phyloP scores from a whole-genome alignment of 2,797 vertebrate species.

The Dicrostonyx torquatus region DNA sequence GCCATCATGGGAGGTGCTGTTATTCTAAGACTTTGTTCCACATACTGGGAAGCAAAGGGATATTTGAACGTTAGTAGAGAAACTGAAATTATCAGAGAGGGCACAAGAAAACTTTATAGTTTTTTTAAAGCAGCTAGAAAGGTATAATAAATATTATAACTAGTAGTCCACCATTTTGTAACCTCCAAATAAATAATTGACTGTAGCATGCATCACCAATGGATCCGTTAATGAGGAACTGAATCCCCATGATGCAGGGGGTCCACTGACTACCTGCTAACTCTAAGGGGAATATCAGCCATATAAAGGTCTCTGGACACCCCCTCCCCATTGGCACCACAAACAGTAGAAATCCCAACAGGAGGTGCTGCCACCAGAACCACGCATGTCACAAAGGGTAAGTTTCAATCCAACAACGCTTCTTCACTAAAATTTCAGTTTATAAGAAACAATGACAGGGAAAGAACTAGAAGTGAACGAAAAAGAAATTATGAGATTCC shows the following conservation, averaged over 20 bases:
- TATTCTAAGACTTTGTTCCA: not conserved
- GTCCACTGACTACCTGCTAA: not conserved
- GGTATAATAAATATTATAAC: constrained; percentile 2
- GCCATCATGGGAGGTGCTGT: not conserved
- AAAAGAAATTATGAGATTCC: not conserved
- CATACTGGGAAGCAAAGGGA: not conserved
- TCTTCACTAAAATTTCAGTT: not conserved
- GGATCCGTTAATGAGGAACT: not conserved
- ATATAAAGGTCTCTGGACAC: not conserved
- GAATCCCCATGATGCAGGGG: not conserved
- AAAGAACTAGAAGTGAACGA: not conserved
- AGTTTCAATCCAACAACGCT: not conserved
- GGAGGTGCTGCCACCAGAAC: not conserved
- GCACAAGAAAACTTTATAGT: not conserved
- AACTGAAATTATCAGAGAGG: not conserved
- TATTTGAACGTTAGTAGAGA: not conserved
- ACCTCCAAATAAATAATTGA: constrained; percentile 15
- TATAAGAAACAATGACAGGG: not conserved
- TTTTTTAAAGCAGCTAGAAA: not conserved
- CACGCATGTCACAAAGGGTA: not conserved
- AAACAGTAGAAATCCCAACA: not conserved
- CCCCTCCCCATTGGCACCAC: not conserved
- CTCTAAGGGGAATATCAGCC: constrained; percentile 28
- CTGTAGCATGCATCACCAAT: constrained; percentile 27
- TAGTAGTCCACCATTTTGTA: constrained; percentile 36